phyloP scores from a whole-genome alignment of 92 coral and sea anemone species.

The Paramuricea clavata region DNA sequence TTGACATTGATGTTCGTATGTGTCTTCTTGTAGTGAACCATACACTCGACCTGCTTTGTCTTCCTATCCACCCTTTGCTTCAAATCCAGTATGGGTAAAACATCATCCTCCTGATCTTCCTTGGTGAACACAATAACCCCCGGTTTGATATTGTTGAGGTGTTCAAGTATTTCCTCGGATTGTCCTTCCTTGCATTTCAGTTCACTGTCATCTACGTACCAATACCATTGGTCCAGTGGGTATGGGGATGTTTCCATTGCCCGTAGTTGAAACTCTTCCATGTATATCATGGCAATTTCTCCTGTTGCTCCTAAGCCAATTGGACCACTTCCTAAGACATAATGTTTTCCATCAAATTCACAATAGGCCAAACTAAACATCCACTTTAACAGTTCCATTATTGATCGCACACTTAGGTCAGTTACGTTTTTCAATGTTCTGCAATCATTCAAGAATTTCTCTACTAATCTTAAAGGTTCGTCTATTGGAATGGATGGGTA shows the following conservation, averaged over 20 bases:
- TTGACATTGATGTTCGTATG: neutral
- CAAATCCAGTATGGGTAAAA: neutral
- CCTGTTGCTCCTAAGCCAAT: constrained; percentile 1
- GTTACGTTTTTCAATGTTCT: constrained; percentile 7
- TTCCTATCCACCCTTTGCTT: too few relatives aligned
- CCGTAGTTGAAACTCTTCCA: neutral
- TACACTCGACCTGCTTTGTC: neutral
- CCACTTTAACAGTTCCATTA: constrained; percentile 3
- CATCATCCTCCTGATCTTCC: constrained; percentile 26
- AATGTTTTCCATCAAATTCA: neutral
- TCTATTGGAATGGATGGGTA: too few relatives aligned
- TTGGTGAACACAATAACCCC: constrained; percentile 28
- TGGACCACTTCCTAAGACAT: neutral
- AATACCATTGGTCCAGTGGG: constrained; percentile 32
- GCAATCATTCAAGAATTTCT: too few relatives aligned
- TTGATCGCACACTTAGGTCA: neutral
- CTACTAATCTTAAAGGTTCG: too few relatives aligned
- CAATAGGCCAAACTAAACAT: constrained; percentile 5
- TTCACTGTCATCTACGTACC: constrained; percentile 41
- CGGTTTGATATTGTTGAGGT: constrained; percentile 25
- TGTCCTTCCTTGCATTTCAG: constrained; percentile 43
- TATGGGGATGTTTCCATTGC: neutral
- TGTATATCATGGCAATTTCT: neutral
- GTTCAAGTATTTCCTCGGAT: constrained; percentile 38
- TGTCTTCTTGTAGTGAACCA: neutral